A percentile compares a stretch with the other conserved stretches of the same genome.
phyloP scores from a whole-genome alignment of 2,113 vertebrate species.

The Labrus mixtus region DNA sequence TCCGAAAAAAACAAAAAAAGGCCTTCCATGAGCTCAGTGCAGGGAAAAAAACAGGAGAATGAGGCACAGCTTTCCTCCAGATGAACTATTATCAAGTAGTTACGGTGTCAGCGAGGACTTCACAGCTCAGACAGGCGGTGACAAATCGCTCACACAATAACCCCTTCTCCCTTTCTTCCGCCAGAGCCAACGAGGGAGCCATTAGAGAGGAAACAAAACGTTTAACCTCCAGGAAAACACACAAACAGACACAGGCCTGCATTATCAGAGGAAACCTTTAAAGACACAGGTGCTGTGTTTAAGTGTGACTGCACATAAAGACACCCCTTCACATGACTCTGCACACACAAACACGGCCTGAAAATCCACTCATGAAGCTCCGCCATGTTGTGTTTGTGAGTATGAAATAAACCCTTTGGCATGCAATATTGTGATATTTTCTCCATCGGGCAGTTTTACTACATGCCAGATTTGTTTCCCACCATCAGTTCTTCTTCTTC shows the following conservation, averaged over 20 bases:
- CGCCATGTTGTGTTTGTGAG: too few species aligned
- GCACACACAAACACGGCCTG: neutral
- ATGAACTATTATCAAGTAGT: conserved; percentile 74
- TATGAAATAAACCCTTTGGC: too few species aligned
- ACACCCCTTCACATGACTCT: neutral
- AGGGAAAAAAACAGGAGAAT: conserved; percentile 12
- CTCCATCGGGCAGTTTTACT: neutral
- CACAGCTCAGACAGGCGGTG: conserved; percentile 43
- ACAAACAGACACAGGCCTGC: conserved; percentile 40
- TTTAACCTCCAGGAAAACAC: conserved; percentile 64
- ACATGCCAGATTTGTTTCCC: neutral
- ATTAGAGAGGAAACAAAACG: conserved; percentile 59
- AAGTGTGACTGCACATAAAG: neutral
- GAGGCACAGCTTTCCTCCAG: conserved; percentile 70
- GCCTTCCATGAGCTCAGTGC: conserved; percentile 18
- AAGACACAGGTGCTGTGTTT: conserved; percentile 4
- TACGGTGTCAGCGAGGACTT: conserved; percentile 63
- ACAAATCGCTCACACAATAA: conserved; percentile 63
- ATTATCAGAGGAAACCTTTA: conserved; percentile 10
- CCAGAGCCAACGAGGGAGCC: conserved; percentile 44
- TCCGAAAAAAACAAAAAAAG: conserved; percentile 3
- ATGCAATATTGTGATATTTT: neutral
- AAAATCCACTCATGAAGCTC: neutral
- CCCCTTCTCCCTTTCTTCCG: conserved; percentile 50
- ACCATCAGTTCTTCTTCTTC: neutral